Evolutionary conservation across 2,113 vertebrate species (phyloP).

Genomic region (Ptychochromis oligacanthus): DNA sequence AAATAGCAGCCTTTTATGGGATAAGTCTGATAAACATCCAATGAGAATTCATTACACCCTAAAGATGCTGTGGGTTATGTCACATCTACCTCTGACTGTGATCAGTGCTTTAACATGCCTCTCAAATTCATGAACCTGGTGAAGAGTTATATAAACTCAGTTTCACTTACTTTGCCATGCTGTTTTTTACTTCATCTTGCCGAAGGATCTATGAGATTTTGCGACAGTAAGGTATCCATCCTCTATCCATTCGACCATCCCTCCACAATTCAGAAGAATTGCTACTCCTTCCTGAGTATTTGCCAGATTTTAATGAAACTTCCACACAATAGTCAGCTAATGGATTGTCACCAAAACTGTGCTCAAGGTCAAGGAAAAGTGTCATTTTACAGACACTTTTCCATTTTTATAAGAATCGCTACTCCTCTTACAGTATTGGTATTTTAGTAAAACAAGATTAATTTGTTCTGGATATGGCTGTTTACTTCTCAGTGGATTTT

Average conservation of each 20-base stretch:
- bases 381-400: not conserved
- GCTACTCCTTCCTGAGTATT: not conserved
- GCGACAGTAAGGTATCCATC: not conserved
- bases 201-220: not conserved
- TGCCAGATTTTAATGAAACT: not conserved
- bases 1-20: too few relatives aligned
- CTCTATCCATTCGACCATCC: not conserved
- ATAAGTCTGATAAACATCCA: too few relatives aligned
- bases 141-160: too few relatives aligned
- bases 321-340: not conserved
- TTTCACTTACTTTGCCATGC: not conserved
- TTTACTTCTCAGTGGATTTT: not conserved
- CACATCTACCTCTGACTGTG: too few relatives aligned
- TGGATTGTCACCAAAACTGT: not conserved
- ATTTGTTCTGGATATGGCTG: not conserved
- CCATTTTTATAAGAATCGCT: not conserved
- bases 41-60: too few relatives aligned
- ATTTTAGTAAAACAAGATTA: too few relatives aligned
- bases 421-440: not conserved
- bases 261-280: not conserved
- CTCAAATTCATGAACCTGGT: too few relatives aligned
- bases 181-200: not conserved
- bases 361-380: not conserved
- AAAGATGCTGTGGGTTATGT: too few relatives aligned
- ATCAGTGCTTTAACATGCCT: too few relatives aligned